Evolutionary conservation across 2,797 vertebrate species (phyloP), one percentile per base, ranked within the genome.

Genomic region (Rhadinocentrus ornatus): DNA sequence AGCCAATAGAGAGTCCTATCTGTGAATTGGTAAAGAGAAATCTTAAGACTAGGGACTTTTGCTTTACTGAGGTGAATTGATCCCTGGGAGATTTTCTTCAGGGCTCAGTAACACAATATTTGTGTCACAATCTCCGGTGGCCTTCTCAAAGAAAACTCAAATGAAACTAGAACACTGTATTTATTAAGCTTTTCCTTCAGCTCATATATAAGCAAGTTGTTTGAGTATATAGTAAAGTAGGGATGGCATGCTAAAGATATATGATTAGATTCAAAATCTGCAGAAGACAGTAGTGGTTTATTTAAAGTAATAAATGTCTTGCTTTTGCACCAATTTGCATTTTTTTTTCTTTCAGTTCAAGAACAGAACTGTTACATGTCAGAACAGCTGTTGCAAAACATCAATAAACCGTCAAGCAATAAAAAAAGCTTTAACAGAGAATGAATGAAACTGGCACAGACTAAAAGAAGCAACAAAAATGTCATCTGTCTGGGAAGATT

Each of bases 401-500:
- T 89, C 85, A 88, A 85, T 87, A 90, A 82, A 77, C 87, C 87
- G 86, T 90, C 82, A 78, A 20, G 75, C 73, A 58, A 77, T 15
- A 67, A 64, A 69, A 80, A 67, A 13, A 68, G 58, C 78, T 83
- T 85, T 74, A 90, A 86, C 62, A 62, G 78, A 67, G 75, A 71
- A 81, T 80, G 79, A 91, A 88, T 84, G 80, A 77, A 89, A 90
- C 70, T 90, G 90, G 86, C 91, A 86, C 48, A 31, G 83, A 83
- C 83, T 75, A 68, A 78, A 77, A 66, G 78, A 76, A 61, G 83
- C 80, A 80, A 84, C 82, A 83, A 80, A 89, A 87, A 88, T 86
- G 83, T 91, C 88, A 86, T 88, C 88, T 82, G 88, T 88, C 87
- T 72, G 76, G 62, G 66, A 88, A 73, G 85, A 88, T 87, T 83